phyloP scores from a whole-genome alignment of 2,888 invertebrate species.

The Malacosoma neustria region DNA sequence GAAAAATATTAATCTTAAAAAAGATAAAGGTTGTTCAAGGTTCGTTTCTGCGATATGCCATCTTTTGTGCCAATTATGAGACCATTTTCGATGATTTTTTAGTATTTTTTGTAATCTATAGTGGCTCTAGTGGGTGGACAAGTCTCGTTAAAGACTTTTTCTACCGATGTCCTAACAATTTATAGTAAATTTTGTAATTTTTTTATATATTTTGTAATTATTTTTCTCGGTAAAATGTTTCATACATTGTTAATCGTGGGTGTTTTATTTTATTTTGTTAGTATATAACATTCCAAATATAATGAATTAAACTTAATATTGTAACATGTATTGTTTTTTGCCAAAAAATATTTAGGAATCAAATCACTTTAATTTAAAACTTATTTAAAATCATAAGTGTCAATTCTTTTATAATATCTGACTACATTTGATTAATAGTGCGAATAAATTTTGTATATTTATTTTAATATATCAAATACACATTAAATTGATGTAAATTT shows the following conservation, averaged over 20 bases:
- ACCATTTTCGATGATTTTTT: slow-evolving; percentile 28
- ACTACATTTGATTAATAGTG: no score
- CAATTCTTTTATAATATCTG: no score
- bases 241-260: not conserved
- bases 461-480: no score
- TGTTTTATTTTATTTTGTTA: no score
- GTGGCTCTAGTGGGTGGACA: slow-evolving; percentile 45
- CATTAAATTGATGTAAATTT: slow-evolving; percentile 2
- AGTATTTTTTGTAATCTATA: slow-evolving; percentile 27
- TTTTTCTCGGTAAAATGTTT: not conserved
- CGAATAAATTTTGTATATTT: no score
- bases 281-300: no score
- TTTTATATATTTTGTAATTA: not conserved
- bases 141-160: slow-evolving; percentile 14
- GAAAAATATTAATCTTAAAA: slow-evolving; percentile 60
- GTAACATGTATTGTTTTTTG: no score
- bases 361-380: no score
- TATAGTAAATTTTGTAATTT: not conserved
- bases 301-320: no score
- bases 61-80: slow-evolving; percentile 71
- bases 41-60: slow-evolving; percentile 51
- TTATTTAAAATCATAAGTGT: no score
- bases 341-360: no score
- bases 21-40: slow-evolving; percentile 46
- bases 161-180: slow-evolving; percentile 5